Evolutionary conservation across 2,797 vertebrate species (phyloP), one percentile per base, ranked within the genome.

Genomic region (Eulemur rubriventer): DNA sequence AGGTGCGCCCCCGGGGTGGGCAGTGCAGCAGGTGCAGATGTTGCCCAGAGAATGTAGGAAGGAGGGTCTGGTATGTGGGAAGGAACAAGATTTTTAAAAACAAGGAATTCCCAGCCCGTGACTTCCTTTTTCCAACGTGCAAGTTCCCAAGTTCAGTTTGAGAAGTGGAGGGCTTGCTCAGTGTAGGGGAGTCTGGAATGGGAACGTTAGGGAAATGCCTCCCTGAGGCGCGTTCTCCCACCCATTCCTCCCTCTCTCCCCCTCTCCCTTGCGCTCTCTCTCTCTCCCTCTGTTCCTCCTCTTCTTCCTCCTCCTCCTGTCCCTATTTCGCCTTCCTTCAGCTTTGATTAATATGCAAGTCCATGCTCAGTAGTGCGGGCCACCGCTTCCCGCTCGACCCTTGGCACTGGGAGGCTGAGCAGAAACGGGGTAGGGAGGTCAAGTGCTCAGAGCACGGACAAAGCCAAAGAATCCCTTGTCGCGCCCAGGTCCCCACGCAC

Each of bases 141-240:
- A 97, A 97, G 97, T 97, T 97, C 85, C 91, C 92, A 98, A 97
- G 97, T 98, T 97, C 95, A 95, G 94, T 97, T 96, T 33, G 92
- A 93, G 83, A 97, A 97, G 96, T 98, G 48, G 84, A 89, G 91
- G 69, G 81, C 83, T 52, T 52, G 7, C 12, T 43, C 43, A 70
- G 91, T 46, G 20, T 11, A 85, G 80, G 89, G 91, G 79, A 94
- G 50, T 73, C 89, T 86, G 72, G n/a, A 78, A 72, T 69, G 67
- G 93, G 72, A 97, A 86, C 79, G 4, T 79, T 93, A 91, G 24
- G 95, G 90, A 79, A 96, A 95, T 94, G 69, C 33, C 81, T 88
- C 83, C 95, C 91, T 0, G 35, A 92, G 85, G 90, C n/a, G 2
- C 65, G 48, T 93, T 85, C 55, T 70, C 81, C 89, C 88, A 92